Percentiles rank a stretch among this genome's conserved stretches.
These are phyloP conservation scores for Basileuterus tristriatus DNA, from an alignment of 2,797 vertebrate species.

Conservation along the genomic window DNA sequence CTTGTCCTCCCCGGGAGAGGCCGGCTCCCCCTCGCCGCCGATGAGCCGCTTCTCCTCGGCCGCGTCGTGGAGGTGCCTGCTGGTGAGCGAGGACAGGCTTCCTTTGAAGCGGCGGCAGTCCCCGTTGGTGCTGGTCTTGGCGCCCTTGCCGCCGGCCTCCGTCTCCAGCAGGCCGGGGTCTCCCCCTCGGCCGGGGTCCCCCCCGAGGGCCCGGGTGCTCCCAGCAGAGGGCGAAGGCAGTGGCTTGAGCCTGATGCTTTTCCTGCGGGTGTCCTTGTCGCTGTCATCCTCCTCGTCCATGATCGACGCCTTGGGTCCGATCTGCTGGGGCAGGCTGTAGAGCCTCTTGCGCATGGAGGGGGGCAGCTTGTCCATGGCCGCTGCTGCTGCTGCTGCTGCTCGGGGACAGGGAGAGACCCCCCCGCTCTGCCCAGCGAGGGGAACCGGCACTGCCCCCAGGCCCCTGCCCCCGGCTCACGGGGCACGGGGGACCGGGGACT, in stretches of 20 bases:
- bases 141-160: slow-evolving; percentile 80
- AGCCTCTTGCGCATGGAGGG: slow-evolving; percentile 99
- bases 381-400: slow-evolving; percentile 26
- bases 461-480: slow-evolving; percentile 17
- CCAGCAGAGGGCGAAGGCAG: slow-evolving; percentile 83
- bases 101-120: slow-evolving; percentile 95
- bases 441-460: not conserved
- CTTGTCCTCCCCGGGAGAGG: slow-evolving; percentile 64
- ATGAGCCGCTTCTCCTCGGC: slow-evolving; percentile 90
- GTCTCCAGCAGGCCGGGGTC: slow-evolving; percentile 85
- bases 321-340: slow-evolving; percentile 97
- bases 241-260: slow-evolving; percentile 90
- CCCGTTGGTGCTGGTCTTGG: slow-evolving; percentile 93
- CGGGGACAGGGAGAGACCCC: not conserved
- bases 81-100: slow-evolving; percentile 93
- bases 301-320: slow-evolving; percentile 90
- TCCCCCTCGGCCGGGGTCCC: slow-evolving; percentile 80
- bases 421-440: not conserved
- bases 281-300: slow-evolving; percentile 90
- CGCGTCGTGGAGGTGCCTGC: slow-evolving; percentile 89
- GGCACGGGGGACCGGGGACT: slow-evolving; percentile 25
- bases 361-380: slow-evolving; percentile 93
- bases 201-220: slow-evolving; percentile 79
- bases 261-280: slow-evolving; percentile 90
- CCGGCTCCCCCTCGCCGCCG: slow-evolving; percentile 80